Conservation (phyloP, 2,888 invertebrate species). For the Liodrosophila aerea region DNA sequence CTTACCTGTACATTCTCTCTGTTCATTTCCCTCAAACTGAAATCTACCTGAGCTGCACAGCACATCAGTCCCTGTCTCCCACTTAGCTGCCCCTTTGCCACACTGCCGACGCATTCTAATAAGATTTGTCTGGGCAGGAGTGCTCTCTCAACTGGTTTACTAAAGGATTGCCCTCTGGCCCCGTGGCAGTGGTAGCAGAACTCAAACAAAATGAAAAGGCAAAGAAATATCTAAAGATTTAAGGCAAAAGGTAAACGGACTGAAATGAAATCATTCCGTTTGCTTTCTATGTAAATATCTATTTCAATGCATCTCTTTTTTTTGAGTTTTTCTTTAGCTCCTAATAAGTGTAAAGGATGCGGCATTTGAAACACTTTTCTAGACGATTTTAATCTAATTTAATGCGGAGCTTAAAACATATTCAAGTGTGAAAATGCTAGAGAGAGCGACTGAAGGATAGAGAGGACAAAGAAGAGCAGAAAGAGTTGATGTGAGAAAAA, state of each 20-base stretch:
- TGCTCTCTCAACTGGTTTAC: conserved; percentile 44
- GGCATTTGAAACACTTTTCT: too few relatives aligned
- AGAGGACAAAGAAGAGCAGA: too few relatives aligned
- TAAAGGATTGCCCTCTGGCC: conserved; percentile 41
- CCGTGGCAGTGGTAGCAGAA: too few relatives aligned
- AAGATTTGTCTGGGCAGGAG: conserved; percentile 64
- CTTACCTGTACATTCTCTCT: conserved; percentile 25
- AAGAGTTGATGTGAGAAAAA: too few relatives aligned
- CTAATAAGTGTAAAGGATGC: too few relatives aligned
- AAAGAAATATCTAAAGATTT: conserved; percentile 15
- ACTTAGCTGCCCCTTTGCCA: background rate
- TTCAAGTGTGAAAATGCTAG: too few relatives aligned
- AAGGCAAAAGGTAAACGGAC: conserved; percentile 43
- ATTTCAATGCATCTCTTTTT: conserved; percentile 16
- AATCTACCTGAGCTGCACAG: conserved; percentile 56
- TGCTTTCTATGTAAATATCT: conserved; percentile 26
- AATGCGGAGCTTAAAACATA: background rate
- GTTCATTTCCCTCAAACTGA: conserved; percentile 35
- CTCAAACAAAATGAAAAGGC: background rate
- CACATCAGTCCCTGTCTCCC: conserved; percentile 13
- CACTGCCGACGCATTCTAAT: conserved; percentile 58
- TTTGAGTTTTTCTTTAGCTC: too few relatives aligned
- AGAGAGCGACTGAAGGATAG: too few relatives aligned
- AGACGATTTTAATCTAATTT: too few relatives aligned
- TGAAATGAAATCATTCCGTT: conserved; percentile 22